A percentile compares a stretch with the other conserved stretches of the same genome.
Evolutionary conservation across 2,888 invertebrate species (phyloP).

Genomic region (Melinaea marsaeus): DNA sequence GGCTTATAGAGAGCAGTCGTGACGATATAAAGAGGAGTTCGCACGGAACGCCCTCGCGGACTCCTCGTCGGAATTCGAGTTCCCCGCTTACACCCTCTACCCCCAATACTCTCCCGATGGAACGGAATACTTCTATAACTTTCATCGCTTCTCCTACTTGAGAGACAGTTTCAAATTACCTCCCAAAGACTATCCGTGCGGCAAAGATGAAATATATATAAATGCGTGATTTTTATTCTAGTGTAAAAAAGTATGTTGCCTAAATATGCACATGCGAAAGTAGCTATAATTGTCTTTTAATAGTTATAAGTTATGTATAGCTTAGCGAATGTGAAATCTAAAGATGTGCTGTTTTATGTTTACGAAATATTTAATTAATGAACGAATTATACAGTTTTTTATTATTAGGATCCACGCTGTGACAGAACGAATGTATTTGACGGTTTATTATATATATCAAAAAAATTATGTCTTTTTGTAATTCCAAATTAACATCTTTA

Average conservation of each 20-base stretch:
- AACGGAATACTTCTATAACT: slow-evolving; percentile 71
- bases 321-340: too few species aligned
- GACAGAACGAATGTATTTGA: slow-evolving; percentile 35
- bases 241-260: background rate
- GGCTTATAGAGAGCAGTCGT: slow-evolving; percentile 85
- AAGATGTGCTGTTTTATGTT: slow-evolving; percentile 8
- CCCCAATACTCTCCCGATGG: slow-evolving; percentile 72
- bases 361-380: slow-evolving; percentile 16
- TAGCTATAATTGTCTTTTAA: too few species aligned
- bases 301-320: too few species aligned
- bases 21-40: slow-evolving; percentile 77
- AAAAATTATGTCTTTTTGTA: too few species aligned
- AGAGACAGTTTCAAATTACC: slow-evolving; percentile 65
- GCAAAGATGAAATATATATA: slow-evolving; percentile 64
- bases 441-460: slow-evolving; percentile 11
- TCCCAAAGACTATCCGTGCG: slow-evolving; percentile 63
- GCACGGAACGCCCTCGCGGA: slow-evolving; percentile 67
- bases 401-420: slow-evolving; percentile 34
- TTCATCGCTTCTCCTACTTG: slow-evolving; percentile 68
- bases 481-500: too few species aligned
- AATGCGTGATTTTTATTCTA: slow-evolving; percentile 54
- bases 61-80: slow-evolving; percentile 59
- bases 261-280: background rate
- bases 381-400: slow-evolving; percentile 19
- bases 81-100: slow-evolving; percentile 65